These are phyloP conservation scores for Rhynchopsitta pachyrhyncha DNA, from an alignment of 2,113 vertebrate genomes.

Conservation along the genomic window DNA sequence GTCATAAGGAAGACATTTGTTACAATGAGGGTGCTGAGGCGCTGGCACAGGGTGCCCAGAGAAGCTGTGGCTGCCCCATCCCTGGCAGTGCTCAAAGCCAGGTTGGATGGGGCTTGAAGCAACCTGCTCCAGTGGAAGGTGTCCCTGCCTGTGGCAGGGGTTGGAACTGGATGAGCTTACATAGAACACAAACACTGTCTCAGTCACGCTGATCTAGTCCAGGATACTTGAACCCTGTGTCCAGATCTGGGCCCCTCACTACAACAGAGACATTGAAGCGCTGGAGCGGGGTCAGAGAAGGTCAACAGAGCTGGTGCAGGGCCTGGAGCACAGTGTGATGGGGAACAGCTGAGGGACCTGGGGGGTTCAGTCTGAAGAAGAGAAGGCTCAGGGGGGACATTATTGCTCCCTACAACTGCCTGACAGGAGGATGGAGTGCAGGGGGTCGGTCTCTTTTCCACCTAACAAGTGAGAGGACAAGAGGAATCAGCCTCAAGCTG, in stretches of 20 bases:
- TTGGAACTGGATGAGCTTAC: too few species aligned
- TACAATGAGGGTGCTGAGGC: rapidly evolving
- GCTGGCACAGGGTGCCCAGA: not conserved
- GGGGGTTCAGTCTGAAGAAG: not conserved
- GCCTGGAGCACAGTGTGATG: not conserved
- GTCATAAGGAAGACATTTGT: not conserved
- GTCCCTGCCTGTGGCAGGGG: too few species aligned
- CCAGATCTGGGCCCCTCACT: too few species aligned
- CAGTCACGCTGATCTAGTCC: too few species aligned
- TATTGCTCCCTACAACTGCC: not conserved
- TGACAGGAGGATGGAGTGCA: not conserved
- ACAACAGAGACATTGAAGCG: too few species aligned
- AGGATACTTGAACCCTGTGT: too few species aligned
- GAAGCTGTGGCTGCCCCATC: not conserved
- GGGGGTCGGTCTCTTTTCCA: not conserved
- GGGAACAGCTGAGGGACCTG: not conserved
- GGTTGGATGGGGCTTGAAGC: not conserved
- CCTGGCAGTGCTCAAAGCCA: not conserved
- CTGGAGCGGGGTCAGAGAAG: not conserved
- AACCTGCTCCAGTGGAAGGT: too few species aligned
- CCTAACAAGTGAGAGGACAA: not conserved
- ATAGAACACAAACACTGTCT: too few species aligned
- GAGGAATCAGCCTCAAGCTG: not conserved
- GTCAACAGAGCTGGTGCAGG: not conserved
- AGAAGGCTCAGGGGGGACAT: not conserved